Percentiles rank a stretch among this genome's conserved stretches.
Evolutionary conservation across 2,888 invertebrate species (phyloP).

Genomic region (Cheilosia vulpina): DNA sequence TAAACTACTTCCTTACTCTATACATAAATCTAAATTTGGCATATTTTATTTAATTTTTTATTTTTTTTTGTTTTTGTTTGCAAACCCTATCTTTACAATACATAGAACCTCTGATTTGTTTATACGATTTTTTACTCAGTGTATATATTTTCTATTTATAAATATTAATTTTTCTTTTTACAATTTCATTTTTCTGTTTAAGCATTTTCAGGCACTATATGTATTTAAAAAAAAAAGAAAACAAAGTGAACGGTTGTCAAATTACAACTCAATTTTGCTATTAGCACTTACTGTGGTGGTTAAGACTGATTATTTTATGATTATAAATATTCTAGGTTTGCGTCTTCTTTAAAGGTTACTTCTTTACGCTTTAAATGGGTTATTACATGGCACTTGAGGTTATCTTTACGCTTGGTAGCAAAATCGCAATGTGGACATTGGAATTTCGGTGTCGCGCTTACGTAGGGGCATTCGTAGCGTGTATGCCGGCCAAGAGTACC

Average conservation of each 20-base stretch:
- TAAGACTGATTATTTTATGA: constrained; percentile 35
- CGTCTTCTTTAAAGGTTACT: constrained; percentile 46
- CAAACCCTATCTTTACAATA: constrained; percentile 47
- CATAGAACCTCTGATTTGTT: constrained; percentile 63
- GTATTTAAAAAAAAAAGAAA: constrained; percentile 39
- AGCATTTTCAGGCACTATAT: constrained; percentile 72
- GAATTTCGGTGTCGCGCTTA: constrained; percentile 89
- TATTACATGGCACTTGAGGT: constrained; percentile 87
- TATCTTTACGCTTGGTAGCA: constrained; percentile 88
- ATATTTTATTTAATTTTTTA: constrained; percentile 47
- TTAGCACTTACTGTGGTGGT: constrained; percentile 43
- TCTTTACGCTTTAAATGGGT: constrained; percentile 83
- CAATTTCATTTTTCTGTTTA: constrained; percentile 62
- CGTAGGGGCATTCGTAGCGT: constrained; percentile 88
- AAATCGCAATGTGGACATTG: constrained; percentile 88
- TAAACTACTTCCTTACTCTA: constrained; percentile 2
- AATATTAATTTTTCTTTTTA: constrained; percentile 54
- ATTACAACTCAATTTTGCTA: constrained; percentile 13
- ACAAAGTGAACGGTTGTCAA: background rate
- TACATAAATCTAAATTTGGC: constrained; percentile 66
- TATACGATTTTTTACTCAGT: constrained; percentile 76
- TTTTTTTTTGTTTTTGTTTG: constrained; percentile 15
- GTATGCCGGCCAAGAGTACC: constrained; percentile 87
- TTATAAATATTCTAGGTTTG: constrained; percentile 61
- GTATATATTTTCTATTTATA: constrained; percentile 76